phyloP scores from a whole-genome alignment of 2,797 vertebrate genomes.

The Amazona ochrocephala region DNA sequence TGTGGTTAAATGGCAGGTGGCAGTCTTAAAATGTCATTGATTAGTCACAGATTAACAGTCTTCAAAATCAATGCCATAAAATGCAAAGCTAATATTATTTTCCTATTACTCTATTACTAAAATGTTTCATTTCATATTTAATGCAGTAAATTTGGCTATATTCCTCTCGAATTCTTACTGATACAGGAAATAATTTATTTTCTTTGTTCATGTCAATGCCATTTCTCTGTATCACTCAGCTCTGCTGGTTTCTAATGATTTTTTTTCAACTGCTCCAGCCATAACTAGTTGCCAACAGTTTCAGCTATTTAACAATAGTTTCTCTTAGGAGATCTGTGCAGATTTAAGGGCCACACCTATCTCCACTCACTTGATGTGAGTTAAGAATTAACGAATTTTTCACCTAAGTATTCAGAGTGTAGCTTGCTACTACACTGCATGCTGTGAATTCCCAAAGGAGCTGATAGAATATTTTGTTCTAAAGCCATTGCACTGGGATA shows the following conservation, averaged over 20 bases:
- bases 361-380: background rate
- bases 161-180: constrained; percentile 5
- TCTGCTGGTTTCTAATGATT: background rate
- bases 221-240: background rate
- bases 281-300: background rate
- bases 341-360: background rate
- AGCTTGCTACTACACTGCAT: background rate
- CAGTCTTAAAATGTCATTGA: constrained; percentile 53
- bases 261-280: background rate
- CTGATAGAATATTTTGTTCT: background rate
- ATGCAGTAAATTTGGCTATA: background rate
- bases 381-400: background rate
- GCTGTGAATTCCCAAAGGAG: background rate
- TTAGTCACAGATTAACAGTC: constrained; percentile 42
- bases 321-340: background rate
- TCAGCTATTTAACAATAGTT: background rate
- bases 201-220: background rate
- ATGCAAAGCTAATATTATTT: constrained; percentile 41
- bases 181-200: background rate
- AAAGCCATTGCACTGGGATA: background rate
- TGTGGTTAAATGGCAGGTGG: constrained; percentile 49
- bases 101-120: constrained; percentile 26
- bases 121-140: constrained; percentile 31
- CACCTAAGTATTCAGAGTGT: background rate
- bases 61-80: constrained; percentile 45